Evolutionary conservation across 2,113 vertebrate species (phyloP), one percentile per base, ranked within the genome.

Genomic region (Sinocyclocheilus grahami): DNA sequence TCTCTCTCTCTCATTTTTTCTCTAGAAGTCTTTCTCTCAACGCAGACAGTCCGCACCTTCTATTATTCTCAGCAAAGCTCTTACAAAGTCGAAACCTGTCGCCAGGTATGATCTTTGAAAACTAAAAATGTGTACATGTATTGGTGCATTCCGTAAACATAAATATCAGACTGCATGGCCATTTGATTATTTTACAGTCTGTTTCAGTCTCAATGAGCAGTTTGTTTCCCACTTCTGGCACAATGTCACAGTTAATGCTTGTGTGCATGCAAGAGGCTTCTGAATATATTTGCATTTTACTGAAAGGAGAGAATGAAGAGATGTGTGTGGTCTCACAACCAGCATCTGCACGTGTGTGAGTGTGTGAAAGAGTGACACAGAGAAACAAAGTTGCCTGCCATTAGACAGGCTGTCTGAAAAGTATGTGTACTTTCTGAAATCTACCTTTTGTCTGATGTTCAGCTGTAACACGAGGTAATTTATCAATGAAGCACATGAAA

Each of bases 1-100:
- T 74, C 10, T 67, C 7, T 39, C 42, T 46, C 42, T 69, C 12
- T 48, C 37, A 69, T 30, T 77, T 74, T 78, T n/a, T 83, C 65
- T 42, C 88, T 87, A 98, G 96, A 97, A 98, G 95, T 97, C 95
- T 67, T 90, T 97, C 92, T 95, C 96, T 67, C 97, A 97, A 89
- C 97, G 97, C 89, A 95, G 97, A 37, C 96, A 97, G 92, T 98
- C 97, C 0, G 97, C 97, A 79, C 97, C 97, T 0, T 98, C 97
- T 20, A 92, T 99, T 86, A 96, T 98, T 90, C 94, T 98, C 91
- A 97, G 97, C 92, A 99, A 97, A 96, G 96, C 97, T 9, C 96
- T 98, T 76, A 96, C 95, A 89, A 97, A 96, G 83, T 94, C 96
- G 1, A 95, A 95, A 88, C 96, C 96, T 0, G 94, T 94, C 6